Base-by-base conservation (phyloP, 2,888 invertebrate genomes). In the Prenolepis imparis region DNA sequence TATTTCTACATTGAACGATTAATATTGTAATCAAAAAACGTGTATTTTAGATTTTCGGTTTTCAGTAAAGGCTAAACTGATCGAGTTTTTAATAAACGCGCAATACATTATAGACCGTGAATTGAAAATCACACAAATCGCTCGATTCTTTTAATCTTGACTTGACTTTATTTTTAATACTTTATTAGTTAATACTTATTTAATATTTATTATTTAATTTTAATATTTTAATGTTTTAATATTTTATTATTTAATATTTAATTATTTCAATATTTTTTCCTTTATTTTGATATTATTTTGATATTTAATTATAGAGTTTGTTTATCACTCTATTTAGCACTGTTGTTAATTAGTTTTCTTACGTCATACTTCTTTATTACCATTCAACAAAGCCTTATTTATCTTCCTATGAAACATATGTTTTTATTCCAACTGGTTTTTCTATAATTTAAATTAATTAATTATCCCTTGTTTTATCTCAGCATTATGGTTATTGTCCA, bases 401-500 rank as follows among this genome's bases (percentile, higher is more conserved):
- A 11, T 48, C 36, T n/a, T 1, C 52, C 9, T 1, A 66, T 24
- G 2, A 64, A 18, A 41, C 1, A 41, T 28, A 15, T 44, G 8
- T n/a, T 24, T 4, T 39, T 36, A 24, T 32, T 36, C 0, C 3
- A 28, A 21, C 1, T 32, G 0, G 2, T 9, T 63, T 77, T 15
- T 28, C 2, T 3, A 67, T 21, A 64, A 66, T 67, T 44, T 21
- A 55, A 28, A 28, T 28, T 28, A 28, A 57, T 57, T 21, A 44
- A 44, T 78, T 36, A 70, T 70, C 12, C 3, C 28, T 28, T 28
- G n/a, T 21, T 5, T 15, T 28, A 24, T 52, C 0, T 0, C 24
- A 97, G 97, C 95, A 96, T 80, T 97, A 97, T 97, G 97, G 97
- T 92, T 96, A 96, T 88, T 97, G 97, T 94, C 97, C 97, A 0